Conservation (phyloP, 2,888 invertebrate species). For the Nycteola revayana region DNA sequence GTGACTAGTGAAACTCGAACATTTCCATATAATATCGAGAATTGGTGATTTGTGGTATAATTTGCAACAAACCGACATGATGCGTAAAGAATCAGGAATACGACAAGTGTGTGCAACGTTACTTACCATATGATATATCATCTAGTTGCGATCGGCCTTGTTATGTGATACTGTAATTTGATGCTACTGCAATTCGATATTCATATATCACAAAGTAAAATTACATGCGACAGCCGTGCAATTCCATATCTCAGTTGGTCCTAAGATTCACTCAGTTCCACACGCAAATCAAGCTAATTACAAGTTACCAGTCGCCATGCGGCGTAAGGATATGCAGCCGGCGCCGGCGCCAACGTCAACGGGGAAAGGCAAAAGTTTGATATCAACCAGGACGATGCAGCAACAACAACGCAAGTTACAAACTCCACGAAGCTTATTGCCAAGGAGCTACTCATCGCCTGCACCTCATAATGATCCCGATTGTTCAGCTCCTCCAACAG, state of each 20-base stretch:
- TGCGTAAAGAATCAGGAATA: constrained; percentile 40
- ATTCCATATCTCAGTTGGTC: constrained; percentile 52
- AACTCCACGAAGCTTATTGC: constrained; percentile 53
- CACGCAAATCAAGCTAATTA: constrained; percentile 42
- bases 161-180: constrained; percentile 66
- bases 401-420: constrained; percentile 62
- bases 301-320: constrained; percentile 43
- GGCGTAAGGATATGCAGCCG: constrained; percentile 58
- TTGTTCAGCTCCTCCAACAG: constrained; percentile 27
- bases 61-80: constrained; percentile 41
- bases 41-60: constrained; percentile 43
- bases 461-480: constrained; percentile 54
- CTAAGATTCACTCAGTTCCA: constrained; percentile 44
- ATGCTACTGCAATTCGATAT: constrained; percentile 58
- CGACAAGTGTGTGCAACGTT: constrained; percentile 66
- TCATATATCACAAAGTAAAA: constrained; percentile 57
- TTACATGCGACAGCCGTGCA: constrained; percentile 52
- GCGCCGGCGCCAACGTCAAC: constrained; percentile 29
- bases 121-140: constrained; percentile 75
- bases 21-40: constrained; percentile 44
- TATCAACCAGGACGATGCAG: constrained; percentile 63
- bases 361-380: constrained; percentile 61
- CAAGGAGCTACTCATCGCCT: constrained; percentile 71
- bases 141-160: constrained; percentile 64
- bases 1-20: constrained; percentile 35